Evolutionary conservation across 2,888 invertebrate genomes (phyloP), one percentile per base, ranked within the genome.

Genomic region (Acrobasis suavella): DNA sequence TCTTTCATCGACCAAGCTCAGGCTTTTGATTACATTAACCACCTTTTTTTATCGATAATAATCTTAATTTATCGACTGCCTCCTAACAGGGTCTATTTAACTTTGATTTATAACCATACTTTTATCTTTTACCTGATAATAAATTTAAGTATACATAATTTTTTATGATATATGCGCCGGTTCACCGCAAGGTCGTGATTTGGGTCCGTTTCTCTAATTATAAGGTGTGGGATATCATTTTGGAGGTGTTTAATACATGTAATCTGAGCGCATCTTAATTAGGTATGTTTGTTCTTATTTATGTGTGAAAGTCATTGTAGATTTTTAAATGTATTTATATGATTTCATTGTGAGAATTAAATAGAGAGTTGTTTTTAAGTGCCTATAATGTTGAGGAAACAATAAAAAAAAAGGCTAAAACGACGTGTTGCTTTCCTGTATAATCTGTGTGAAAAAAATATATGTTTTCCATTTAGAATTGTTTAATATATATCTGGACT

Each of bases 201-300:
- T 72, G 50, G 70, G 70, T 49, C 68, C 70, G 65, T 63, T 60
- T 59, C 71, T 52, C 55, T 60, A 66, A 66, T 64, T 60, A 64
- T 60, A 58, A 15, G 22, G 37, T 54, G 38, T 55, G 59, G 52
- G 10, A 37, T 60, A 49, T 58, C 51, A 59, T 58, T 55, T 58
- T 60, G 67, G 70, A 71, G 66, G 59, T 65, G 66, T 64, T 68
- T 69, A 62, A 66, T 68, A 58, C 46, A 54, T 72, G 67, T 68
- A n/a, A 61, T 67, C 62, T 60, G 69, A 71, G 37, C 68, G 32
- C 65, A 75, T 75, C 77, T 70, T 65, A 74, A 75, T 75, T 69
- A 72, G 70, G 60, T 66, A 64, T 37, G 68, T 68, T 69, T 66
- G 67, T 67, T 66, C 65, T 69, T 65, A 73, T 69, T 68, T 69